These are phyloP conservation scores for Lamellibrachia luymesi DNA, from an alignment of 1,140 invertebrate species.

Conservation along the genomic window DNA sequence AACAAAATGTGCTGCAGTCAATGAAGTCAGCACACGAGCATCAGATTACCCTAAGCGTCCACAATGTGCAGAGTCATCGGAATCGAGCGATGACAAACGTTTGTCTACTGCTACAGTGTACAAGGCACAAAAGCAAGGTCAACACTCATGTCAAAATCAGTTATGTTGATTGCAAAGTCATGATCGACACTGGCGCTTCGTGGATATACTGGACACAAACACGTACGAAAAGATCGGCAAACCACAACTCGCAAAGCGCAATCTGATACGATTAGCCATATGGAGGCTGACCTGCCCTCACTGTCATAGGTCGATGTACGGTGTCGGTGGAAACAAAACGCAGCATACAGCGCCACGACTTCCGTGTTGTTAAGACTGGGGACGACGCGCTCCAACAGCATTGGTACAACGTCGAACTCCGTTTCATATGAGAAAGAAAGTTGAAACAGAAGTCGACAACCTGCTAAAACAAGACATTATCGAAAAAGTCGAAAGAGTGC, in stretches of 20 bases:
- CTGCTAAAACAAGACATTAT: constrained; percentile 35
- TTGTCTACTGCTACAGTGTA: too few species aligned
- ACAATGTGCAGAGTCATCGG: too few species aligned
- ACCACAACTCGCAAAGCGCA: background rate
- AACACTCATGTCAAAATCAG: too few species aligned
- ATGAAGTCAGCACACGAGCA: too few species aligned
- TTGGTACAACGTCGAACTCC: constrained; percentile 28
- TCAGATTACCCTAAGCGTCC: too few species aligned
- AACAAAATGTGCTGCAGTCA: too few species aligned
- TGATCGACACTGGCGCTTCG: too few species aligned
- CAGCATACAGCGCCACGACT: background rate
- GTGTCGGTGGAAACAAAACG: background rate
- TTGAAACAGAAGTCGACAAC: constrained; percentile 30
- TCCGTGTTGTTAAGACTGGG: background rate
- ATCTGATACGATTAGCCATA: background rate
- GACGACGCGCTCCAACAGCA: background rate
- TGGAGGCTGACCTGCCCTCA: background rate
- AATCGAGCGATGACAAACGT: too few species aligned
- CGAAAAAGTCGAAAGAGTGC: constrained; percentile 33
- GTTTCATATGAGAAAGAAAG: constrained; percentile 33
- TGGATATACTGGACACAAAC: too few species aligned
- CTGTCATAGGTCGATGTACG: background rate
- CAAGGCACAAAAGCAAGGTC: too few species aligned
- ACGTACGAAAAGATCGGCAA: too few species aligned
- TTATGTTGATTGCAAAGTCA: too few species aligned